Percentiles rank a stretch among this genome's conserved stretches.
These are phyloP conservation scores for Heliconius melpomene DNA, from an alignment of 1,140 invertebrate genomes.

Conservation along the genomic window DNA sequence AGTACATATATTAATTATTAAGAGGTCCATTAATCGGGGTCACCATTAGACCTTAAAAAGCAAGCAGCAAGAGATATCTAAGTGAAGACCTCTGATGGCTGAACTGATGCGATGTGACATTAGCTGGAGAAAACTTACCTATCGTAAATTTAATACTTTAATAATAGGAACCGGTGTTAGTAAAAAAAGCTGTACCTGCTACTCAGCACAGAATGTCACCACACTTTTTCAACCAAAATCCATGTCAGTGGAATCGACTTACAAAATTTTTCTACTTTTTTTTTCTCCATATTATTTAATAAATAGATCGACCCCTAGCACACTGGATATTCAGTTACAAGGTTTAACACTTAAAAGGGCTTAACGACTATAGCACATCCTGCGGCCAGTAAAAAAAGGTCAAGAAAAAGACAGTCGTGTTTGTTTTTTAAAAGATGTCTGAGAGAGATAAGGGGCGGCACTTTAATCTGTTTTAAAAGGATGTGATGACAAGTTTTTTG, in stretches of 20 bases:
- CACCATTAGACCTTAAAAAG: neutral
- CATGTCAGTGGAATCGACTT: conserved; percentile 77
- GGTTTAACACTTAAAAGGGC: conserved; percentile 81
- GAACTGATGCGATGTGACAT: conserved; percentile 2
- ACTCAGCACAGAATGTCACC: conserved; percentile 59
- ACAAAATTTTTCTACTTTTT: conserved; percentile 63
- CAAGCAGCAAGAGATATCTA: neutral
- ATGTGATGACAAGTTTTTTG: conserved; percentile 79
- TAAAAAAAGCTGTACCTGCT: conserved; percentile 66
- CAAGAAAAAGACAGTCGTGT: conserved; percentile 74
- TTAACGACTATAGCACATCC: conserved; percentile 80
- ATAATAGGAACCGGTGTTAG: conserved; percentile 62
- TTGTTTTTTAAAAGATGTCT: conserved; percentile 81
- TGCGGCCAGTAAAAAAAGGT: conserved; percentile 77
- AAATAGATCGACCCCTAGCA: conserved; percentile 77
- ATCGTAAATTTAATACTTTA: conserved; percentile 75
- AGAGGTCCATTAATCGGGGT: neutral
- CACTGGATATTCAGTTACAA: conserved; percentile 79
- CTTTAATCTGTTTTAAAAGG: conserved; percentile 80
- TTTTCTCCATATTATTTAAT: conserved; percentile 75
- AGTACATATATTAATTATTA: neutral
- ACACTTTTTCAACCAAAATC: conserved; percentile 73
- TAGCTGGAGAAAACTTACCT: conserved; percentile 16
- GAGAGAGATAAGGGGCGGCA: conserved; percentile 76
- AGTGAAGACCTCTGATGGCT: conserved; percentile 8